These are phyloP conservation scores for Acyrthosiphon pisum DNA, from an alignment of 1,140 invertebrate species.

Conservation along the genomic window DNA sequence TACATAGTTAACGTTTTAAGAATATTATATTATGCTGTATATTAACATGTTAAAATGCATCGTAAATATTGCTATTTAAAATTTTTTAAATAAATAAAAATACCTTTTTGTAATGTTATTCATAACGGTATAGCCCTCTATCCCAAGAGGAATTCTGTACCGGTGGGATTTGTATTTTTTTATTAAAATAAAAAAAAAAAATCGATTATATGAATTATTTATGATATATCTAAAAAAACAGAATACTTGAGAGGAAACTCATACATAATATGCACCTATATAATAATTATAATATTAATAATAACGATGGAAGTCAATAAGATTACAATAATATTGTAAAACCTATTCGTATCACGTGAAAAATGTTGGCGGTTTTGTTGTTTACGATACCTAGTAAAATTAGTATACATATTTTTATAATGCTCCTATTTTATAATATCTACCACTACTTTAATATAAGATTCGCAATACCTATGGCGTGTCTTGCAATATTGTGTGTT, in stretches of 20 bases:
- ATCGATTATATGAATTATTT: not conserved
- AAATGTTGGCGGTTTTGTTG: too few relatives aligned
- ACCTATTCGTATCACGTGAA: too few relatives aligned
- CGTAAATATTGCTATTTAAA: not conserved
- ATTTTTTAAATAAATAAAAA: conserved; percentile 9
- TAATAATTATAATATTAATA: not conserved
- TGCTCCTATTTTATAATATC: not conserved
- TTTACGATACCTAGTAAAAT: not conserved
- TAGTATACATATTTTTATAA: not conserved
- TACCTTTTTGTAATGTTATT: not conserved
- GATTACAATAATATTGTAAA: too few relatives aligned
- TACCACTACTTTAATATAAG: too few relatives aligned
- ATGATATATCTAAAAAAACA: not conserved
- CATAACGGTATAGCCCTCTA: not conserved
- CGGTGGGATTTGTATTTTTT: not conserved
- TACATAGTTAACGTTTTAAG: not conserved
- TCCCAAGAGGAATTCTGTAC: not conserved
- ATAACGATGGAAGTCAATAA: not conserved
- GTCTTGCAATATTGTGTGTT: too few relatives aligned
- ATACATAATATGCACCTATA: not conserved
- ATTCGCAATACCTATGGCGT: not conserved
- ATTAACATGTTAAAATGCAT: not conserved
- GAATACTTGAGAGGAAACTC: not conserved
- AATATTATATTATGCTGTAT: not conserved
- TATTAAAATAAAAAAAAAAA: not conserved